Evolutionary conservation across 2,113 vertebrate species (phyloP).

Genomic region (Odocoileus virginianus): DNA sequence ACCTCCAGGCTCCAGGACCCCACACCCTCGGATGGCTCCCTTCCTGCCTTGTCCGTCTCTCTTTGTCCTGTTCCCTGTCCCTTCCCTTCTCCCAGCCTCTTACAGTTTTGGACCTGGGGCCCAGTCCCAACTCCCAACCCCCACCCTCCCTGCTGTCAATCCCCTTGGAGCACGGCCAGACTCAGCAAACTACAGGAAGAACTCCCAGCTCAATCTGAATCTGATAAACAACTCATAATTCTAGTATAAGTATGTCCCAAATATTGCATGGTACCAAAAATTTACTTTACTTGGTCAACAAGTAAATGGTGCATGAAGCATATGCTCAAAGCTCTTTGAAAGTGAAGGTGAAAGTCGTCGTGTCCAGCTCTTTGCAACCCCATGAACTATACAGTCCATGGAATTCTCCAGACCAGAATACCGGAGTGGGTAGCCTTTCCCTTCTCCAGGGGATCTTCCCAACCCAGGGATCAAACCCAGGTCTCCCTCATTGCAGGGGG

Average conservation of each 20-base stretch:
- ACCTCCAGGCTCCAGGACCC: too few species aligned
- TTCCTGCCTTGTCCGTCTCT: fast-evolving
- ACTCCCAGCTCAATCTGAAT: not conserved
- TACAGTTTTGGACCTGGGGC: fast-evolving
- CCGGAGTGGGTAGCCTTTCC: not conserved
- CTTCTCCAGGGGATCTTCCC: not conserved
- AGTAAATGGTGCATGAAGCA: not conserved
- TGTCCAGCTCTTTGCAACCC: not conserved
- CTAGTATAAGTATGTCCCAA: not conserved
- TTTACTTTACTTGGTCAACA: not conserved
- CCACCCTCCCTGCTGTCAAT: fast-evolving
- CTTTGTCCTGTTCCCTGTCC: fast-evolving
- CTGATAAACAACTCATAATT: not conserved
- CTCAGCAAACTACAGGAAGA: not conserved
- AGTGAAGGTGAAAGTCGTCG: not conserved
- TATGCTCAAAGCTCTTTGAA: not conserved
- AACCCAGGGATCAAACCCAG: not conserved
- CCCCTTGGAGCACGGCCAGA: fast-evolving
- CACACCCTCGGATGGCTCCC: fast-evolving
- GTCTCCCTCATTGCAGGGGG: fast-evolving
- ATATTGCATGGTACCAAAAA: not conserved
- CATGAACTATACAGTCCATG: not conserved
- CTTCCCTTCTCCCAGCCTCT: not conserved
- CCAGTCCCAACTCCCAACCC: not conserved
- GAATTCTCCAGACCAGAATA: not conserved